A percentile compares a stretch with the other conserved stretches of the same genome.
Evolutionary conservation across 2,888 invertebrate species (phyloP).

Genomic region (Drosophila neonasuta): DNA sequence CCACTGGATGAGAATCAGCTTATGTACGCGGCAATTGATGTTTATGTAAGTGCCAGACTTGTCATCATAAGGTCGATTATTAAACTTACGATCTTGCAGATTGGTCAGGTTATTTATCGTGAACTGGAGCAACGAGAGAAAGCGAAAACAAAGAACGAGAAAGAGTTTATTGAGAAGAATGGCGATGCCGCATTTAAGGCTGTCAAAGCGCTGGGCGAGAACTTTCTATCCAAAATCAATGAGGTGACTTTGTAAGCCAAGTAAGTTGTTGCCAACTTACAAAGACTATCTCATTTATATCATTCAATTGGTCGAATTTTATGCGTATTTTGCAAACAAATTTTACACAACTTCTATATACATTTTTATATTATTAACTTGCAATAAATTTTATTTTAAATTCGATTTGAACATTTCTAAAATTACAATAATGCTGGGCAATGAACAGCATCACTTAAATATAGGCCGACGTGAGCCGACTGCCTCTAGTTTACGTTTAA

Average conservation of each 20-base stretch:
- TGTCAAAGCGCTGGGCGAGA: slow-evolving; percentile 77
- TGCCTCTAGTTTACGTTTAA: slow-evolving; percentile 80
- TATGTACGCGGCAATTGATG: slow-evolving; percentile 86
- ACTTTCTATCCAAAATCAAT: slow-evolving; percentile 65
- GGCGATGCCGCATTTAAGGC: slow-evolving; percentile 79
- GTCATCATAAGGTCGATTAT: not conserved
- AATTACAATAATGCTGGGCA: slow-evolving; percentile 47
- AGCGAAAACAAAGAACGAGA: slow-evolving; percentile 67
- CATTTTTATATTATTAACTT: slow-evolving; percentile 46
- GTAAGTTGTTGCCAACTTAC: not conserved
- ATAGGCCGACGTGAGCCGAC: slow-evolving; percentile 70
- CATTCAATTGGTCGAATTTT: slow-evolving; percentile 2
- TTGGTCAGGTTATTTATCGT: slow-evolving; percentile 81
- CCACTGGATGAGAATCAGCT: slow-evolving; percentile 84
- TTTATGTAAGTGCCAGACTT: slow-evolving; percentile 84
- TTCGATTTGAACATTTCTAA: slow-evolving; percentile 61
- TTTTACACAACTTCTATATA: not conserved
- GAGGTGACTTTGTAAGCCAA: slow-evolving; percentile 48
- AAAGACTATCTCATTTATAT: not conserved
- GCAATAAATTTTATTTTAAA: slow-evolving; percentile 74
- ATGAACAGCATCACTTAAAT: slow-evolving; percentile 57
- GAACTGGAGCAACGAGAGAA: slow-evolving; percentile 74
- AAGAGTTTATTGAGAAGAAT: slow-evolving; percentile 72
- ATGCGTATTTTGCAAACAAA: not conserved
- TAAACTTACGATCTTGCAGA: slow-evolving; percentile 61